These are phyloP conservation scores for Solen grandis DNA, from an alignment of 1,140 invertebrate species.

Conservation along the genomic window DNA sequence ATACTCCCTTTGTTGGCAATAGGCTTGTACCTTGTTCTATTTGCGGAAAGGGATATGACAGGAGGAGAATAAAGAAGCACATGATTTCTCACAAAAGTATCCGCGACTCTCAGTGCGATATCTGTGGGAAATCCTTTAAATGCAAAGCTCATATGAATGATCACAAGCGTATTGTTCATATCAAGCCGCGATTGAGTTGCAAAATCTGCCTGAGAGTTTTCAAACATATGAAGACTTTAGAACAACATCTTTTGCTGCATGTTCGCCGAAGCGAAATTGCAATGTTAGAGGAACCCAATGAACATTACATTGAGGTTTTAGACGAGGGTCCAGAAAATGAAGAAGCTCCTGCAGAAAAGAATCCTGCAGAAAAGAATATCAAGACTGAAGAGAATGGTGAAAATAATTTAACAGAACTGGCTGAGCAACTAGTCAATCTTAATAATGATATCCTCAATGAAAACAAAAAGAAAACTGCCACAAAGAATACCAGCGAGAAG, in stretches of 20 bases:
- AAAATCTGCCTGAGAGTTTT: constrained; percentile 6
- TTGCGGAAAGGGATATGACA: constrained; percentile 17
- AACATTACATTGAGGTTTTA: constrained; percentile 5
- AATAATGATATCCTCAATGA: too few species aligned
- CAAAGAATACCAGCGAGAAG: too few species aligned
- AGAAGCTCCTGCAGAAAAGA: not conserved
- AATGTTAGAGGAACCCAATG: not conserved
- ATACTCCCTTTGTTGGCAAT: too few species aligned
- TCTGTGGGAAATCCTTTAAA: constrained; percentile 28
- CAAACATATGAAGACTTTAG: constrained; percentile 19
- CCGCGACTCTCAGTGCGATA: not conserved
- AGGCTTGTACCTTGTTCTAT: constrained; percentile 33
- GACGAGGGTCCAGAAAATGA: not conserved
- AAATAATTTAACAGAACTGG: not conserved
- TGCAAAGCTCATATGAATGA: constrained; percentile 28
- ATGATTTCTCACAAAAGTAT: constrained; percentile 17
- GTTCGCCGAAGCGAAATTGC: constrained; percentile 23
- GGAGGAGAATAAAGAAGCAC: constrained; percentile 26
- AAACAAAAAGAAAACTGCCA: too few species aligned
- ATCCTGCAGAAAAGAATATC: not conserved
- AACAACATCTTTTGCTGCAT: constrained; percentile 27
- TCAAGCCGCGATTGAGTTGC: constrained; percentile 3
- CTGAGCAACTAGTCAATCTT: too few species aligned
- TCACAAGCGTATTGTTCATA: constrained; percentile 34
- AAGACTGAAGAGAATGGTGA: not conserved